Percentiles rank a stretch among this genome's conserved stretches.
Conservation (phyloP, 1,140 invertebrate genomes). For the Trichomalopsis sarcophagae region DNA sequence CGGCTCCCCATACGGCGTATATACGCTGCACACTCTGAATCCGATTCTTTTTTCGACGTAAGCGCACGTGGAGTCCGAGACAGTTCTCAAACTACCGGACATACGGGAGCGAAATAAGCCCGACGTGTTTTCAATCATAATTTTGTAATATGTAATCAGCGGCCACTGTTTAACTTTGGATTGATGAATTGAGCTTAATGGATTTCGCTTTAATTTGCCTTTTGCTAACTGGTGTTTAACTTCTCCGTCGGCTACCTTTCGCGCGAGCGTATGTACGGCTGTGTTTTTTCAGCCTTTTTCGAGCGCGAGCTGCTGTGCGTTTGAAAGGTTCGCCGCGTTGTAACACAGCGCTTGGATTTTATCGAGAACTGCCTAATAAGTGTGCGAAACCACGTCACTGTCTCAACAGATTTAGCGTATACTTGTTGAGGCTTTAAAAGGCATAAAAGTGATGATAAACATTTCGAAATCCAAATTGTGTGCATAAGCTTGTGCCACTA, state of each 20-base stretch:
- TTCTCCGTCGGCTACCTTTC: not conserved
- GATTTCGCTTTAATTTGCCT: not conserved
- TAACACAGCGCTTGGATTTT: too few species aligned
- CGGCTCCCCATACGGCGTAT: too few species aligned
- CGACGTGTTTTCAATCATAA: not conserved
- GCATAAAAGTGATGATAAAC: too few species aligned
- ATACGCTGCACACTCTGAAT: not conserved
- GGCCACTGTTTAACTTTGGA: not conserved
- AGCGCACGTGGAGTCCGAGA: not conserved
- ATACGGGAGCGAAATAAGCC: not conserved
- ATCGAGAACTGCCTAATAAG: too few species aligned
- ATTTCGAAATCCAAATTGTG: too few species aligned
- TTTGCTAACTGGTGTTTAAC: not conserved
- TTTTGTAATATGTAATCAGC: not conserved
- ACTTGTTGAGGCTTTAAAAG: too few species aligned
- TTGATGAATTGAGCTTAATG: conserved; percentile 10
- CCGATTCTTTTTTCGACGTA: not conserved
- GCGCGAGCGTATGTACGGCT: not conserved
- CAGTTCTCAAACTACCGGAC: not conserved
- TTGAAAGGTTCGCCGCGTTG: not conserved
- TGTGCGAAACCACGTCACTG: too few species aligned
- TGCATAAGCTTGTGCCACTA: too few species aligned
- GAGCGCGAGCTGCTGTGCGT: not conserved
- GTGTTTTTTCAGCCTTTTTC: not conserved
- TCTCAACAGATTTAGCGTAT: too few species aligned